Percentiles rank a stretch among this genome's conserved stretches.
Evolutionary conservation across 2,113 vertebrate species (phyloP).

Genomic region (Aleadryas rufinucha): DNA sequence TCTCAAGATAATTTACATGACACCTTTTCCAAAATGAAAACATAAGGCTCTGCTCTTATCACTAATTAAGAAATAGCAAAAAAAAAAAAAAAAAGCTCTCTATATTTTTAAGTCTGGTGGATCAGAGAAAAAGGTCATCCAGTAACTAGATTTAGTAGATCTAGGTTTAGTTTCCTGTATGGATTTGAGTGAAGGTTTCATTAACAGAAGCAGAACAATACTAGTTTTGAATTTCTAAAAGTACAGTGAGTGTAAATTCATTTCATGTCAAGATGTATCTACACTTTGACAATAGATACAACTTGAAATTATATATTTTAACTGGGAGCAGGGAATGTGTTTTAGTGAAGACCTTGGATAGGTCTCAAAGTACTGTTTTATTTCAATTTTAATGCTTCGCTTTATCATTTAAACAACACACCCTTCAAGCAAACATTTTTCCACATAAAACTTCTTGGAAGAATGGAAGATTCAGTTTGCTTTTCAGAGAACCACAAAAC

Average conservation of each 20-base stretch:
- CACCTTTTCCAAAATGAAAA: not conserved
- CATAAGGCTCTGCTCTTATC: not conserved
- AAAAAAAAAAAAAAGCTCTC: not conserved
- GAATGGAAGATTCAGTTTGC: not conserved
- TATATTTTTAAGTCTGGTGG: not conserved
- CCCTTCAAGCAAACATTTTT: not conserved
- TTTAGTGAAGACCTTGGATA: not conserved
- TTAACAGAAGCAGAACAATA: not conserved
- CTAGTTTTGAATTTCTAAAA: not conserved
- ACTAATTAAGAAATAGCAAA: not conserved
- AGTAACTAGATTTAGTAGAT: not conserved
- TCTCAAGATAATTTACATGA: not conserved
- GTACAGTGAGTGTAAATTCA: not conserved
- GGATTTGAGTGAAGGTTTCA: not conserved
- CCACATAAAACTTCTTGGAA: not conserved
- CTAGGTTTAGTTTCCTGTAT: constrained; percentile 13
- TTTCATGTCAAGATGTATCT: not conserved
- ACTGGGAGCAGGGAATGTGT: not conserved
- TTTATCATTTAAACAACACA: not conserved
- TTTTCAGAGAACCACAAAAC: not conserved
- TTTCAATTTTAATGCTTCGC: not conserved
- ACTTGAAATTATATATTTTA: not conserved
- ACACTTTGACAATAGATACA: not conserved
- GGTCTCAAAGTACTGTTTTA: not conserved
- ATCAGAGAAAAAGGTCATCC: not conserved